These are phyloP conservation scores for Peromyscus eremicus DNA, from an alignment of 2,797 vertebrate species.

Conservation along the genomic window DNA sequence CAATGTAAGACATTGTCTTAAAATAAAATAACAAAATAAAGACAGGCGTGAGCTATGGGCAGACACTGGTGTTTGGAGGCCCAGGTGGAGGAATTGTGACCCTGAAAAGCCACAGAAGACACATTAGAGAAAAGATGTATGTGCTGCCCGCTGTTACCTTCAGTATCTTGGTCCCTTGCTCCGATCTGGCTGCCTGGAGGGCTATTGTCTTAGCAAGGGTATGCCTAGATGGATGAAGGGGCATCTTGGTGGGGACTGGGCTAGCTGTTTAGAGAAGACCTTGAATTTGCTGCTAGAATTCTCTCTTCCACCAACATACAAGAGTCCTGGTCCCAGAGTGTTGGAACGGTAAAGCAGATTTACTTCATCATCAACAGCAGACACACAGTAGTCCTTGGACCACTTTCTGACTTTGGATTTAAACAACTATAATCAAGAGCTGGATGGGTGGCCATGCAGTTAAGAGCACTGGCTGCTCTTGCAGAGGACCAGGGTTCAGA, in stretches of 20 bases:
- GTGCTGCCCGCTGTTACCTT: neutral
- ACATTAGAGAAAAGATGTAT: neutral
- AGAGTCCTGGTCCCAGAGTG: neutral
- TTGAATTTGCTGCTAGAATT: neutral
- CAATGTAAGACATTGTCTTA: neutral
- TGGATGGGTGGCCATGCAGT: too few species aligned
- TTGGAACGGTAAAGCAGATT: neutral
- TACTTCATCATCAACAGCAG: neutral
- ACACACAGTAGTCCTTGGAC: neutral
- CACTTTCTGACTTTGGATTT: conserved; percentile 32
- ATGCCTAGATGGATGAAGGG: neutral
- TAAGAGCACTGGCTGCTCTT: neutral
- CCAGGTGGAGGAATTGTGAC: fast-evolving
- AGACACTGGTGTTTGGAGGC: neutral
- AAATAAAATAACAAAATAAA: neutral
- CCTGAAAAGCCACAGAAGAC: neutral
- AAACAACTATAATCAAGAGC: neutral
- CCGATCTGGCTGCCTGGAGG: neutral
- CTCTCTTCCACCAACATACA: neutral
- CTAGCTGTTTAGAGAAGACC: neutral
- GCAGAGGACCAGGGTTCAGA: neutral
- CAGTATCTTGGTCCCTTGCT: neutral
- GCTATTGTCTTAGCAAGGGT: neutral
- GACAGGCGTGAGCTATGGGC: neutral
- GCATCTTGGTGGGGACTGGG: neutral